Percentiles rank a stretch among this genome's conserved stretches.
phyloP scores from a whole-genome alignment of 30 jellyfish, hydroid and myxozoan genomes.

The Aurelia sp. region DNA sequence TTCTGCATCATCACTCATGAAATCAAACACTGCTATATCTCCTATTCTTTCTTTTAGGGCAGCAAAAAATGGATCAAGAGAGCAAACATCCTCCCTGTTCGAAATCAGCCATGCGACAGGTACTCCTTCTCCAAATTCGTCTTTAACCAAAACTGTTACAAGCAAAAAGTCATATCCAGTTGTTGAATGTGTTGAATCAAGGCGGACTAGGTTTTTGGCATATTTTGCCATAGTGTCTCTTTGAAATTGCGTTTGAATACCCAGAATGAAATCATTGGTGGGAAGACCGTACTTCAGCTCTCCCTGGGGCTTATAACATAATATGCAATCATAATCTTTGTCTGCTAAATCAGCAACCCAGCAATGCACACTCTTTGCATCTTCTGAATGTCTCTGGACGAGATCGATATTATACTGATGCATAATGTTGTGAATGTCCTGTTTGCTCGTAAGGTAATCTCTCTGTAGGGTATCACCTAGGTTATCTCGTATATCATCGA shows the following conservation, averaged over 20 bases:
- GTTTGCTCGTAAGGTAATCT: too few relatives aligned
- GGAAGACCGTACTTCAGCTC: conserved; percentile 40
- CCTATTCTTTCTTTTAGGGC: conserved; percentile 29
- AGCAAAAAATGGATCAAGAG: too few relatives aligned
- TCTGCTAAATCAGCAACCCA: conserved; percentile 33
- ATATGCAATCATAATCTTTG: conserved; percentile 3
- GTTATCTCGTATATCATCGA: too few relatives aligned
- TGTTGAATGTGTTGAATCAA: conserved; percentile 53
- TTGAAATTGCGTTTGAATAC: conserved; percentile 28
- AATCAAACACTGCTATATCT: conserved; percentile 24
- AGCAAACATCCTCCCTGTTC: conserved; percentile 58
- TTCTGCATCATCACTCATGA: conserved; percentile 65
- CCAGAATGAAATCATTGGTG: conserved; percentile 22
- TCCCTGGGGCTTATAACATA: conserved; percentile 44
- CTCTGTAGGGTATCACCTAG: too few relatives aligned
- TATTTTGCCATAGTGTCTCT: conserved; percentile 6
- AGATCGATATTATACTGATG: conserved; percentile 21
- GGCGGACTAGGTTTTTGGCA: conserved; percentile 4
- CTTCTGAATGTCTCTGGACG: conserved; percentile 54
- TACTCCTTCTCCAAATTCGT: conserved; percentile 70
- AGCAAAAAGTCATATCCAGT: conserved; percentile 48
- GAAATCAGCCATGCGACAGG: conserved; percentile 71
- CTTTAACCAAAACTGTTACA: conserved; percentile 53
- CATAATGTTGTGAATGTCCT: conserved; percentile 21
- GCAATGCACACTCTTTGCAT: conserved; percentile 24